A percentile compares a stretch with the other conserved stretches of the same genome.
Evolutionary conservation across 2,797 vertebrate species (phyloP).

Genomic region (Coregonus suidteri): DNA sequence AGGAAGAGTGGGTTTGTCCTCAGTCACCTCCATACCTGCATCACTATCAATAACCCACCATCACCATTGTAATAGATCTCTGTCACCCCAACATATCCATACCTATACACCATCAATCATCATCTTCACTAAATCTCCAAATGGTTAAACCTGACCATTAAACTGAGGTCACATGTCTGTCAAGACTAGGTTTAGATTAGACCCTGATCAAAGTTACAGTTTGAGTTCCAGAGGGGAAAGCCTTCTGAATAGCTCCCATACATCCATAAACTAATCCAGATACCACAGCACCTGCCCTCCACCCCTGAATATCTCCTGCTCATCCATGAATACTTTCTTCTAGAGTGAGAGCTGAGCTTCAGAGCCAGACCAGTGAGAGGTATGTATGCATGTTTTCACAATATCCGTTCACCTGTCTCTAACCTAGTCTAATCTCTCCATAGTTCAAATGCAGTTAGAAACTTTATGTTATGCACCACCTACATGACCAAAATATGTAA

Average conservation of each 20-base stretch:
- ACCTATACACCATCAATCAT: not conserved
- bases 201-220: slow-evolving; percentile 37
- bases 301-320: not conserved
- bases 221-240: not conserved
- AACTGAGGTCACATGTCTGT: slow-evolving; percentile 7
- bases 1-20: not conserved
- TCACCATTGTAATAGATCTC: not conserved
- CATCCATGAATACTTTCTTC: not conserved
- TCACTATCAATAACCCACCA: not conserved
- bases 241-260: not conserved
- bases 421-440: not conserved
- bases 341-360: slow-evolving; percentile 16
- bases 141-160: not conserved
- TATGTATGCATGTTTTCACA: not conserved
- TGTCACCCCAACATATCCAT: not conserved
- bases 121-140: slow-evolving; percentile 24
- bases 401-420: not conserved
- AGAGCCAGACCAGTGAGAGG: slow-evolving; percentile 11
- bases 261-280: not conserved
- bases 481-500: too few relatives aligned
- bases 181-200: slow-evolving; percentile 43
- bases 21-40: not conserved
- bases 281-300: not conserved
- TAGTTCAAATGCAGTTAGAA: too few relatives aligned
- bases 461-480: too few relatives aligned